phyloP scores from a whole-genome alignment of 2,113 vertebrate species.

The Potamarius usumacintae region DNA sequence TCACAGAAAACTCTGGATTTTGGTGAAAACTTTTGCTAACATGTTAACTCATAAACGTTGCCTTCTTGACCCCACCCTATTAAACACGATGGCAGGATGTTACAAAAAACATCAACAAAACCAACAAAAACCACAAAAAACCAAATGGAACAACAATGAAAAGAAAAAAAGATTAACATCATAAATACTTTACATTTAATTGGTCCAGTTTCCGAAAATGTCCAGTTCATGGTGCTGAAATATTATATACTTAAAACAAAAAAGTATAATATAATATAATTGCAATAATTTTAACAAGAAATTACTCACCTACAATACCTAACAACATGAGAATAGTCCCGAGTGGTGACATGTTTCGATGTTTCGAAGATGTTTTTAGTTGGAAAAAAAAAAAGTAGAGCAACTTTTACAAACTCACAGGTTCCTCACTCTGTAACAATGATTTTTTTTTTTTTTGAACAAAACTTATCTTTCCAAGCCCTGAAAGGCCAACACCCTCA shows the following conservation, averaged over 20 bases:
- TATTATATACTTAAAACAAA: background rate
- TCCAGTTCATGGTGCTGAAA: background rate
- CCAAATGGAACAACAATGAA: background rate
- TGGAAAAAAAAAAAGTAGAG: background rate
- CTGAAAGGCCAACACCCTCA: conserved; percentile 46
- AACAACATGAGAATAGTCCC: conserved; percentile 9
- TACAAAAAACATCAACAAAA: background rate
- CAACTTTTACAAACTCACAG: background rate
- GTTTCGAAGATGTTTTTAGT: background rate
- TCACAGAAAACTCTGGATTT: background rate
- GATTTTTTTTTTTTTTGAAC: conserved; percentile 35
- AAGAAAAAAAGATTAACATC: background rate
- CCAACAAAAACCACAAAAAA: background rate
- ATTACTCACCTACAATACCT: conserved; percentile 43
- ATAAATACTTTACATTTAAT: background rate
- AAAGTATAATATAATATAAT: background rate
- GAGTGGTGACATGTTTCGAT: conserved; percentile 19
- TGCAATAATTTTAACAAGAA: background rate
- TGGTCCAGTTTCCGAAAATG: no score
- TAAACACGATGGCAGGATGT: background rate
- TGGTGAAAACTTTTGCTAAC: background rate
- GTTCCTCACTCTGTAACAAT: background rate
- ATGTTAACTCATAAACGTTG: background rate
- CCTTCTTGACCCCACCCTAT: background rate
- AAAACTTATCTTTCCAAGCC: conserved; percentile 36